These are phyloP conservation scores for Teleiodes luculella DNA, from an alignment of 2,888 invertebrate species.

Conservation along the genomic window DNA sequence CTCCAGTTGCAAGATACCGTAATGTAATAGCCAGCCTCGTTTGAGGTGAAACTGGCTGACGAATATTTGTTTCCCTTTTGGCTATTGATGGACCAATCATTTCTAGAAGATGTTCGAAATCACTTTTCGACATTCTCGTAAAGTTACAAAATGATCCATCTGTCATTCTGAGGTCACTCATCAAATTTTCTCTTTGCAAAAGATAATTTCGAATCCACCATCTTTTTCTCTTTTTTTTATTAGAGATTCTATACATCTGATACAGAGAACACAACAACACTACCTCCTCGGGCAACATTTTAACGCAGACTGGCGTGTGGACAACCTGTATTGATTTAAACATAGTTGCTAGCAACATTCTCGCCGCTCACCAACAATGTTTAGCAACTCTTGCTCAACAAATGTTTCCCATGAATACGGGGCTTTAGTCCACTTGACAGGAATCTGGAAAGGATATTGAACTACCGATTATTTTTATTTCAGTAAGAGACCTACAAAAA, in stretches of 20 bases:
- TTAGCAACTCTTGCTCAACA: too few species aligned
- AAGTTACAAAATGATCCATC: neutral
- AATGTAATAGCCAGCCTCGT: slow-evolving; percentile 27
- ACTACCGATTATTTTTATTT: too few species aligned
- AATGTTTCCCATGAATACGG: too few species aligned
- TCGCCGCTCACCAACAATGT: too few species aligned
- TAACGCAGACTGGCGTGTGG: neutral
- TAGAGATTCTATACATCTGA: neutral
- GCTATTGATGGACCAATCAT: slow-evolving; percentile 26
- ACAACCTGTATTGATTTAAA: too few species aligned
- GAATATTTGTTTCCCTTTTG: slow-evolving; percentile 28
- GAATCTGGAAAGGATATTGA: too few species aligned
- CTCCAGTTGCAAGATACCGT: slow-evolving; percentile 26
- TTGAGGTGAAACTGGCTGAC: slow-evolving; percentile 23
- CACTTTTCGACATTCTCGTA: neutral
- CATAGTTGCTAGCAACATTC: too few species aligned
- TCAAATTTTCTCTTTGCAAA: neutral
- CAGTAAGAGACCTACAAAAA: too few species aligned
- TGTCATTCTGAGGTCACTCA: neutral
- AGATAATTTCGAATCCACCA: neutral
- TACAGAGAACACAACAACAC: too few species aligned
- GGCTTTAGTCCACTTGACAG: too few species aligned
- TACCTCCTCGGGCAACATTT: neutral
- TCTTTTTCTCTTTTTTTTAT: neutral
- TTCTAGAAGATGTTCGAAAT: slow-evolving; percentile 27